Evolutionary conservation across 1,140 invertebrate genomes (phyloP).

Genomic region (Odontomachus brunneus): DNA sequence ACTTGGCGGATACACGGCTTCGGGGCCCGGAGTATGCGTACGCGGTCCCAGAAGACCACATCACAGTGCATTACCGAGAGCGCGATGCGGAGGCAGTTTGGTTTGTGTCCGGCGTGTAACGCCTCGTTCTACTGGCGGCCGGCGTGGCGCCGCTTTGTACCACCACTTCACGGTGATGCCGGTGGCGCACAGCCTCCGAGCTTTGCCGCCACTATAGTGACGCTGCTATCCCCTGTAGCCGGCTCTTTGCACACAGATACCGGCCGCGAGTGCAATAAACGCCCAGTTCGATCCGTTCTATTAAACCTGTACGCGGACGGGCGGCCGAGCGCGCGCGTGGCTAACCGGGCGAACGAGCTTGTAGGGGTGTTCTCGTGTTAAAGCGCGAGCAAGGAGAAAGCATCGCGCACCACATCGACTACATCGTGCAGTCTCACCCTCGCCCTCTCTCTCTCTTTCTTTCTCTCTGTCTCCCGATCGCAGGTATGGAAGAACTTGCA

Average conservation of each 20-base stretch:
- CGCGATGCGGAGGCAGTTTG: slow-evolving; percentile 57
- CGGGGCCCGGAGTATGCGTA: slow-evolving; percentile 12
- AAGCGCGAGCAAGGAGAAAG: too few species aligned
- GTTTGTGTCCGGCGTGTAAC: slow-evolving; percentile 24
- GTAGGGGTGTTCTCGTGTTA: background rate
- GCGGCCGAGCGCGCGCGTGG: background rate
- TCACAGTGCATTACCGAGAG: slow-evolving; percentile 69
- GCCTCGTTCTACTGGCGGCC: slow-evolving; percentile 34
- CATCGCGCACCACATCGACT: too few species aligned
- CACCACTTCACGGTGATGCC: slow-evolving; percentile 1
- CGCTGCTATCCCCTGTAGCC: background rate
- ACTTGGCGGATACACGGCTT: slow-evolving; percentile 9
- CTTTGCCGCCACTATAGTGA: slow-evolving; percentile 7
- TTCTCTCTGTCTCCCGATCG: background rate
- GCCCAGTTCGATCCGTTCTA: slow-evolving; percentile 62
- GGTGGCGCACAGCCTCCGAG: slow-evolving; percentile 31
- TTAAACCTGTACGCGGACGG: slow-evolving; percentile 43
- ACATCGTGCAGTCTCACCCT: too few species aligned
- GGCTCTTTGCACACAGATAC: slow-evolving; percentile 38
- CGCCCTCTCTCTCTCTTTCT: background rate
- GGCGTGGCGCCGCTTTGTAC: slow-evolving; percentile 31
- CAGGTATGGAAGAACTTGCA: background rate
- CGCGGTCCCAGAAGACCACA: slow-evolving; percentile 70
- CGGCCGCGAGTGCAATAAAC: slow-evolving; percentile 56
- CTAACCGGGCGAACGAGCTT: slow-evolving; percentile 15